Conservation (phyloP, 2,888 invertebrate species). For the Pogonocherus hispidulus region DNA sequence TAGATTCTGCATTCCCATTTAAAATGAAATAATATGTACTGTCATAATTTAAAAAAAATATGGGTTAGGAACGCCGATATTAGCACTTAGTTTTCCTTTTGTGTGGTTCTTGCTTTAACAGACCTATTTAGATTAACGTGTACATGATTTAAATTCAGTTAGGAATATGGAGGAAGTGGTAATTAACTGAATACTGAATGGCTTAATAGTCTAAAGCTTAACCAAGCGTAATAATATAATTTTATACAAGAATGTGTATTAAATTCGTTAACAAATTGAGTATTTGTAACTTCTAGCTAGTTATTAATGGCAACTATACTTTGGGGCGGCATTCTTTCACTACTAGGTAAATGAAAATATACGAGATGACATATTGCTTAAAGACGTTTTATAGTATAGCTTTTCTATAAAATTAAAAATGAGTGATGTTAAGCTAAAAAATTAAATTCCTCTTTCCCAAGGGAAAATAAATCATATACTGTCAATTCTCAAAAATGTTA, state of each 20-base stretch:
- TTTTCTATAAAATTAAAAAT: too few species aligned
- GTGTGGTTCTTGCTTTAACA: neutral
- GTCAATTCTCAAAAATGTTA: too few species aligned
- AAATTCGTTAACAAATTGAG: conserved; percentile 13
- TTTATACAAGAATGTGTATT: conserved; percentile 17
- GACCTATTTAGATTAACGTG: conserved; percentile 1
- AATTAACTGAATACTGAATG: conserved; percentile 18
- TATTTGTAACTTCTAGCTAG: neutral
- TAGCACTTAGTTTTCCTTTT: neutral
- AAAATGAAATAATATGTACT: too few species aligned
- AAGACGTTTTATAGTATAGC: too few species aligned
- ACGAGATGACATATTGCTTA: too few species aligned
- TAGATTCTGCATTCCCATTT: too few species aligned
- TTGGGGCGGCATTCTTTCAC: neutral
- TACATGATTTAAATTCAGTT: conserved; percentile 11
- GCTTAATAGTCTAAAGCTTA: conserved; percentile 14
- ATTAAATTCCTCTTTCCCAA: too few species aligned
- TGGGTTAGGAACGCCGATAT: too few species aligned
- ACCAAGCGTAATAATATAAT: conserved; percentile 14
- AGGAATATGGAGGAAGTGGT: conserved; percentile 11
- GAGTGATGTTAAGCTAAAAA: too few species aligned
- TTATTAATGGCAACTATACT: neutral
- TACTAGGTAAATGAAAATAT: too few species aligned
- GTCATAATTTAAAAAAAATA: too few species aligned
- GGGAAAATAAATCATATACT: too few species aligned